Evolutionary conservation across 2,113 vertebrate species (phyloP), one percentile per base, ranked within the genome.

Genomic region (Nesoenas mayeri): DNA sequence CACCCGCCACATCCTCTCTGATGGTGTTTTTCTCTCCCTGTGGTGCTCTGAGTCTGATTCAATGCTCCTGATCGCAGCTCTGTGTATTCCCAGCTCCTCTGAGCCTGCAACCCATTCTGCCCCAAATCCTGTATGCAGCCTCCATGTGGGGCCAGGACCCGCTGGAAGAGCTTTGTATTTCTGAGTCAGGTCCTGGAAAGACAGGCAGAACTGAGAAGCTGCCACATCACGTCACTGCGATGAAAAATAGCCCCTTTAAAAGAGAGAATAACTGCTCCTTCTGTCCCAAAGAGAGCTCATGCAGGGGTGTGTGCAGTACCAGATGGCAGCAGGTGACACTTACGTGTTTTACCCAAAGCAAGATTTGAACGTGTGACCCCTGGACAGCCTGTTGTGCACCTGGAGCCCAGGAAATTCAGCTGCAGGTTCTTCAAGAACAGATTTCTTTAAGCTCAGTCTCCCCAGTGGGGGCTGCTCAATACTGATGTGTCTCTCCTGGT

Each of bases 391-490:
- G 50, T 44, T 0, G 0, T 17, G 50, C 21, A 36, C 54, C 34
- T 18, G 31, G 10, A 85, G 32, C 51, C 53, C 42, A 5, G 50
- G 17, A 70, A 69, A 54, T 57, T 26, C 29, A 58, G 74, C 31
- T 58, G 28, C 28, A 53, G 64, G 5, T 53, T 64, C 31, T 47
- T 17, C 17, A 48, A 50, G 22, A 58, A 74, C 58, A 77, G 42
- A 50, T 85, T 89, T 85, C 25, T 48, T 78, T 16, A 70, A 65
- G 40, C 5, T 3, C 24, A 17, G 18, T 7, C 10, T 79, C 24
- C 14, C 28, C 9, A 0, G 0, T 0, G 3, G 21, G 40, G 15
- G 28, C 21, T 70, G 67, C 36, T 93, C 2, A 2, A 5, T 44
- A 47, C 47, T 51, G 60, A 8, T 62, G 20, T 31, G 21, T 57